A percentile compares a stretch with the other conserved stretches of the same genome.
Evolutionary conservation across 2,888 invertebrate species (phyloP).

Genomic region (Hypomecis atomaria): DNA sequence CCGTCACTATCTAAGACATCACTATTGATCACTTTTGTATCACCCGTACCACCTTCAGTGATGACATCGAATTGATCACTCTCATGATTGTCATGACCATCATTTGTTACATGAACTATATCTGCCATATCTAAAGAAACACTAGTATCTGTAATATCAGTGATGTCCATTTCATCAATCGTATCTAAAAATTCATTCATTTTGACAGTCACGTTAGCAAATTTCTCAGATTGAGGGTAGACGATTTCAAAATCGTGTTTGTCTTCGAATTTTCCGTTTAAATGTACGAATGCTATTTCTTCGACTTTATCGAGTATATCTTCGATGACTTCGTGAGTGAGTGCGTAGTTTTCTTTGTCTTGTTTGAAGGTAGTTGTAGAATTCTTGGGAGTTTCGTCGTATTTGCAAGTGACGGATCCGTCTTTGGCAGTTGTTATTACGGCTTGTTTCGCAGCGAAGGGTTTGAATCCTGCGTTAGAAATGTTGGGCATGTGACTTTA

Average conservation of each 20-base stretch:
- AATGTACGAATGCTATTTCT: constrained; percentile 48
- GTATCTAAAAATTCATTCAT: constrained; percentile 62
- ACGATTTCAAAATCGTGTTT: constrained; percentile 67
- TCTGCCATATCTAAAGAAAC: constrained; percentile 44
- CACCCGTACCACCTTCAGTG: not conserved
- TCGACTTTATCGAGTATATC: constrained; percentile 66
- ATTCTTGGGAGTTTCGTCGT: constrained; percentile 34
- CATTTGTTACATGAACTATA: constrained; percentile 50
- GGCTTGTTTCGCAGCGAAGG: constrained; percentile 73
- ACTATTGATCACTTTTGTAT: constrained; percentile 29
- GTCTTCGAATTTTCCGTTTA: constrained; percentile 42
- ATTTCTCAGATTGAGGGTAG: constrained; percentile 50
- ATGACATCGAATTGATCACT: not conserved
- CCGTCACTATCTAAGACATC: constrained; percentile 56
- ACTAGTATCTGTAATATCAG: constrained; percentile 51
- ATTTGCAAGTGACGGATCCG: constrained; percentile 60
- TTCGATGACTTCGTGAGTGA: constrained; percentile 57
- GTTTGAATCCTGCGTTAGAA: constrained; percentile 68
- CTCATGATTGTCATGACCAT: constrained; percentile 32
- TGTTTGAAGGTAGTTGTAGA: constrained; percentile 35
- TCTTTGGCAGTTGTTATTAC: constrained; percentile 65
- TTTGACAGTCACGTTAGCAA: constrained; percentile 40
- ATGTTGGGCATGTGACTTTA: not conserved
- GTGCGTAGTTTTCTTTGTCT: constrained; percentile 35
- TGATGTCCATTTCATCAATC: constrained; percentile 62